phyloP scores from a whole-genome alignment of 2,797 vertebrate species.

The Agapornis canus region DNA sequence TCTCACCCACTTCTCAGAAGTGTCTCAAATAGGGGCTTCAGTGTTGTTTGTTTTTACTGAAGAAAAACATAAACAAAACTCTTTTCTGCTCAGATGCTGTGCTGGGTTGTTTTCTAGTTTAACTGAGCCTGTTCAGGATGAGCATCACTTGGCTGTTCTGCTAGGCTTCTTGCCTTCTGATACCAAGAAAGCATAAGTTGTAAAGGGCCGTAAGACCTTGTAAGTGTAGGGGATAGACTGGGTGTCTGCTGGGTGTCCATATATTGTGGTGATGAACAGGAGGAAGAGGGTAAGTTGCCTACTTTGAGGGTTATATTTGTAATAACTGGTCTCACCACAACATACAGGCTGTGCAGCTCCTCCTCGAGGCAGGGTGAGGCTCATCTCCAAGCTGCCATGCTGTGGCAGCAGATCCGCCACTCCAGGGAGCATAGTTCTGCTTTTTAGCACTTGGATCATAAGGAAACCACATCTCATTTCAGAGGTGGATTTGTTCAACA shows the following conservation, averaged over 20 bases:
- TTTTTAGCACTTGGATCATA: not conserved
- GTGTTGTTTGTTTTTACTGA: not conserved
- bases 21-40: not conserved
- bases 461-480: not conserved
- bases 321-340: no score
- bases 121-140: rapidly evolving
- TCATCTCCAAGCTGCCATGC: not conserved
- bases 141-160: no score
- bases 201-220: rapidly evolving
- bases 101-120: not conserved
- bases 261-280: rapidly evolving
- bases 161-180: not conserved
- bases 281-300: not conserved
- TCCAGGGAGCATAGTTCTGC: not conserved
- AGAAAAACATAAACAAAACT: not conserved
- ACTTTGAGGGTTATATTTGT: no score
- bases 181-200: not conserved
- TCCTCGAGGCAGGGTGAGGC: not conserved
- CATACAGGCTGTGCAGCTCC: rapidly evolving
- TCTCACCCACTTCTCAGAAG: not conserved
- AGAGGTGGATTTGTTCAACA: not conserved
- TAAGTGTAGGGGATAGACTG: not conserved
- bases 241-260: not conserved
- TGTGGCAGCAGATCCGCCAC: not conserved
- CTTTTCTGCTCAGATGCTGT: rapidly evolving